Evolutionary conservation across 53 echinoderm and acorn worm genomes (phyloP), one percentile per base, ranked within the genome.

Genomic region (Arbacia lixula): DNA sequence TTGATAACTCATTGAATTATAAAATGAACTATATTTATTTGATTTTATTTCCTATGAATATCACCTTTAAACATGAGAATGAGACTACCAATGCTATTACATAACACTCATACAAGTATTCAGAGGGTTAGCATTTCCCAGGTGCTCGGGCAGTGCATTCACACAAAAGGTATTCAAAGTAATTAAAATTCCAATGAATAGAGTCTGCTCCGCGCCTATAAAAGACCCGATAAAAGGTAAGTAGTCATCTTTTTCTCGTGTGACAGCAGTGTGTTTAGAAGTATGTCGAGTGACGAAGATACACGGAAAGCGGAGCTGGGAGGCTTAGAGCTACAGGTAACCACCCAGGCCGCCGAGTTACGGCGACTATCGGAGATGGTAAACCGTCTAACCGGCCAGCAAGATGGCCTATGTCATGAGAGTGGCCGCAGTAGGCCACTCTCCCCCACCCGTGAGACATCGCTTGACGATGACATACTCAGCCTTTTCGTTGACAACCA

Each of bases 211-310:
- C n/a, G n/a, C n/a, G n/a, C n/a, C n/a, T n/a, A n/a, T n/a, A n/a
- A n/a, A n/a, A n/a, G n/a, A n/a, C 10, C n/a, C 10, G 64, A 32
- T 64, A 12, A 8, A 8, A 8, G 31, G 31, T 26, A n/a, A 31
- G 64, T 64, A 31, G 26, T 64, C 64, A 64, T 64, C 64, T 64
- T 64, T 64, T 64, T 64, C 64, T 5, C 9, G 64, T 64, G 64
- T 64, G 64, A 64, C 64, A n/a, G 64, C 64, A 64, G 64, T 64
- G 64, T 31, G 32, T n/a, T n/a, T n/a, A 64, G 4, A 26, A 6
- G 64, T 16, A 64, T 64, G 64, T 64, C 64, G 29, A 64, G 33
- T n/a, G 64, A 64, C 64, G 64, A 64, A 19, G 19, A 57, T 5
- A 19, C 58, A 12, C 29, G n/a, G 64, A 6, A 64, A 6, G 30